Percentiles rank a stretch among this genome's conserved stretches.
Evolutionary conservation across 1,140 invertebrate genomes (phyloP).

Genomic region (Cheumatopsyche charites): DNA sequence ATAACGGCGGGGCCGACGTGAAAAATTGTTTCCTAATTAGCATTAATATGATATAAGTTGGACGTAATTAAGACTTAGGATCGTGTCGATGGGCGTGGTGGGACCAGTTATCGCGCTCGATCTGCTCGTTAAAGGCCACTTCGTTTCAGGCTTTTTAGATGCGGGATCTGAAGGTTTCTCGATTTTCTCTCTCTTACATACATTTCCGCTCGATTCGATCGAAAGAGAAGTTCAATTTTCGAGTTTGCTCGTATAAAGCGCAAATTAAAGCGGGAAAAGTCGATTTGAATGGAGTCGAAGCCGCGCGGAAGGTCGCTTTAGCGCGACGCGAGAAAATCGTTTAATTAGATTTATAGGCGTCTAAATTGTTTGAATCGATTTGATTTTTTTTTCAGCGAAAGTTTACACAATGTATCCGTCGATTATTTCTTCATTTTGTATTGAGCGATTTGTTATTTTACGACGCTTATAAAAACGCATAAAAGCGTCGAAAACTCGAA

Average conservation of each 20-base stretch:
- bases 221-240: background rate
- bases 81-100: constrained; percentile 29
- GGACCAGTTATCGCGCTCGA: constrained; percentile 13
- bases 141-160: constrained; percentile 3
- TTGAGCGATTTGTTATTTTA: too few relatives aligned
- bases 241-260: background rate
- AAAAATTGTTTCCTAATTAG: constrained; percentile 39
- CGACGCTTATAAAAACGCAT: background rate
- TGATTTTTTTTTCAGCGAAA: background rate
- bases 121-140: constrained; percentile 23
- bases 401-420: too few relatives aligned
- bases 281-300: constrained; percentile 13
- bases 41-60: constrained; percentile 43
- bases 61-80: constrained; percentile 40
- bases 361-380: background rate
- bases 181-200: background rate
- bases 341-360: too few relatives aligned
- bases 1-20: constrained; percentile 12
- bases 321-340: too few relatives aligned
- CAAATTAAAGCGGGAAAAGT: constrained; percentile 14
- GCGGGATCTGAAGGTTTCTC: background rate
- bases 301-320: background rate
- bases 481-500: constrained; percentile 3
- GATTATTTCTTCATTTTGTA: too few relatives aligned
- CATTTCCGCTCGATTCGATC: background rate